Evolutionary conservation across 2,113 vertebrate genomes (phyloP), one percentile per base, ranked within the genome.

Genomic region (Phainopepla nitens): DNA sequence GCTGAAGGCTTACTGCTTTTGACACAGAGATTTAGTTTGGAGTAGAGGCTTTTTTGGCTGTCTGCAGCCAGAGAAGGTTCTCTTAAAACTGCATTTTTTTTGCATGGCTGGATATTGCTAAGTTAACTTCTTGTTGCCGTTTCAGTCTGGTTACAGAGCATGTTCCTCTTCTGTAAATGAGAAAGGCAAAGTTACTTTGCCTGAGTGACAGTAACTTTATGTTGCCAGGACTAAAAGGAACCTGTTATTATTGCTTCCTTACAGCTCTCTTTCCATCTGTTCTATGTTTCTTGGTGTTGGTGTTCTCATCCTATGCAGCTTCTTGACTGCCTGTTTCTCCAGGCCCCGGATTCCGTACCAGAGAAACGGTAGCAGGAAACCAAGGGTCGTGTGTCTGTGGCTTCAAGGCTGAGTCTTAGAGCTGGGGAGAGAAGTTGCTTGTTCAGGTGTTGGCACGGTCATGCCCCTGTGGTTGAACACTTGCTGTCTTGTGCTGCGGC

Each of bases 91-190:
- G 5, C 8, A 6, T 73, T 39, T 3, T 3, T 62, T 42, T 54
- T 84, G 13, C 12, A 2, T 53, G 25, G 31, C 47, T 58, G 18
- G 6, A 17, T 49, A 25, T 29, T 24, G 33, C 24, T 51, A 24
- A 31, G 4, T 16, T 33, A 35, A 47, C 0, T 0, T 16, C 5
- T 31, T 60, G 41, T 29, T 51, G 39, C 39, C 12, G 10, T 51
- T 85, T 88, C 21, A 22, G 9, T 23, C 31, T 61, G 16, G 25
- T 42, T 65, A 13, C 8, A 22, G 27, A n/a, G 14, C 36, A 12
- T 33, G 16, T 13, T 61, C 16, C 7, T 9, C 7, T 33, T 60
- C 35, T 19, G 3, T 35, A 73, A 87, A 51, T 16, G 14, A 45
- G 15, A 72, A 73, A 2, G 27, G 27, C 12, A 72, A 83, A 80